These are phyloP conservation scores for Caenorhabditis angaria DNA, from an alignment of 2,888 invertebrate species.

Conservation along the genomic window DNA sequence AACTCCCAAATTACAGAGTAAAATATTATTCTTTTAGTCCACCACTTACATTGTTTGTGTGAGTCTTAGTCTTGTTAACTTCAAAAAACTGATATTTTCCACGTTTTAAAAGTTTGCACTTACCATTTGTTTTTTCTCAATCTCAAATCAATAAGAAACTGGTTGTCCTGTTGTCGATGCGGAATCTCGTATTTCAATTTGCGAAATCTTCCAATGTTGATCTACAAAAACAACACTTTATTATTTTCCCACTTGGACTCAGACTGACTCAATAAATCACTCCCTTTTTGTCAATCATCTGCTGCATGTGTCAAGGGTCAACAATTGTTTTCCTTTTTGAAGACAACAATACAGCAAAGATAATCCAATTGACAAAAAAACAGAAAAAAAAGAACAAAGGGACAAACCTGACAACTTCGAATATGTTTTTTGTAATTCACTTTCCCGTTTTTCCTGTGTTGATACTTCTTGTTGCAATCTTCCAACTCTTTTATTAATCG, in stretches of 20 bases:
- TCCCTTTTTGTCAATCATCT: not conserved
- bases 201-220: slow-evolving; percentile 57
- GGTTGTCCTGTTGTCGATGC: slow-evolving; percentile 78
- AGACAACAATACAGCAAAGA: not conserved
- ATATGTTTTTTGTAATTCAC: slow-evolving; percentile 85
- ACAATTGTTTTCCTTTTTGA: slow-evolving; percentile 7
- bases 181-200: slow-evolving; percentile 50
- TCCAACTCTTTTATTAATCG: slow-evolving; percentile 80
- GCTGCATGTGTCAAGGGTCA: not conserved
- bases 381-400: too few species aligned
- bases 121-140: too few species aligned
- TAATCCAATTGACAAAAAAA: not conserved
- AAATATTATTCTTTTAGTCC: too few species aligned
- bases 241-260: too few species aligned
- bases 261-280: not conserved
- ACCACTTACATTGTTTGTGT: too few species aligned
- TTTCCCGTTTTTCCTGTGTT: slow-evolving; percentile 81
- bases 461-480: slow-evolving; percentile 59
- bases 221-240: slow-evolving; percentile 21
- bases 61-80: too few species aligned
- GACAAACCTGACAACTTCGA: slow-evolving; percentile 78
- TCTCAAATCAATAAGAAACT: slow-evolving; percentile 76
- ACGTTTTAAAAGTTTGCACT: not conserved
- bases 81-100: slow-evolving; percentile 20
- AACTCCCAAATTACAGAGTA: too few species aligned